A percentile compares a stretch with the other conserved stretches of the same genome.
These are phyloP conservation scores for Xyrauchen texanus DNA, from an alignment of 2,113 vertebrate species.

Conservation along the genomic window DNA sequence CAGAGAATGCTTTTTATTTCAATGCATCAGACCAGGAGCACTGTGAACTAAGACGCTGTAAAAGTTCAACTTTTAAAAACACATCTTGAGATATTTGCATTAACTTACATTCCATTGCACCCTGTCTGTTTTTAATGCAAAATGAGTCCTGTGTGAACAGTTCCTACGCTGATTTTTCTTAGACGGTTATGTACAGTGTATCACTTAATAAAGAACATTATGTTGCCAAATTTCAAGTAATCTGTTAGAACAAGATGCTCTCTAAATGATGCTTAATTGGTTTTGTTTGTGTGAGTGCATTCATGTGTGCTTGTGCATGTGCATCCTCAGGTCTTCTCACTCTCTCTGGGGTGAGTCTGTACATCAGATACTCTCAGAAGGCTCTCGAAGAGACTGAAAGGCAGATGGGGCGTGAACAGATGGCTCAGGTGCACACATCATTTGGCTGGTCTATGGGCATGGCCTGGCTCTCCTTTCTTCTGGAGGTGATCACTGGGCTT, in stretches of 20 bases:
- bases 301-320: constrained; percentile 15
- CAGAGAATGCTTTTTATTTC: too few species aligned
- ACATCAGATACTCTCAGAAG: constrained; percentile 73
- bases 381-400: constrained; percentile 66
- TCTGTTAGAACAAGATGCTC: neutral
- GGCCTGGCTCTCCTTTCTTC: constrained; percentile 76
- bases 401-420: constrained; percentile 51
- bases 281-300: constrained; percentile 4
- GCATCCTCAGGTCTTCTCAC: constrained; percentile 72
- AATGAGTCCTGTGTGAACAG: too few species aligned
- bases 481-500: constrained; percentile 61
- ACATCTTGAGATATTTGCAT: too few species aligned
- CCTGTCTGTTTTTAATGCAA: too few species aligned
- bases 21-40: too few species aligned
- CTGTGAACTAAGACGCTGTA: too few species aligned
- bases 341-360: constrained; percentile 69
- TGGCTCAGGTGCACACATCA: constrained; percentile 58
- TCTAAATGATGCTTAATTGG: constrained; percentile 23
- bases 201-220: neutral
- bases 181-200: neutral
- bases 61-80: too few species aligned
- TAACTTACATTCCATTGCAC: too few species aligned
- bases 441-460: constrained; percentile 75
- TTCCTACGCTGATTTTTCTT: too few species aligned
- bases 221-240: neutral